These are phyloP conservation scores for Geotrupes spiniger DNA, from an alignment of 2,888 invertebrate species.

Conservation along the genomic window DNA sequence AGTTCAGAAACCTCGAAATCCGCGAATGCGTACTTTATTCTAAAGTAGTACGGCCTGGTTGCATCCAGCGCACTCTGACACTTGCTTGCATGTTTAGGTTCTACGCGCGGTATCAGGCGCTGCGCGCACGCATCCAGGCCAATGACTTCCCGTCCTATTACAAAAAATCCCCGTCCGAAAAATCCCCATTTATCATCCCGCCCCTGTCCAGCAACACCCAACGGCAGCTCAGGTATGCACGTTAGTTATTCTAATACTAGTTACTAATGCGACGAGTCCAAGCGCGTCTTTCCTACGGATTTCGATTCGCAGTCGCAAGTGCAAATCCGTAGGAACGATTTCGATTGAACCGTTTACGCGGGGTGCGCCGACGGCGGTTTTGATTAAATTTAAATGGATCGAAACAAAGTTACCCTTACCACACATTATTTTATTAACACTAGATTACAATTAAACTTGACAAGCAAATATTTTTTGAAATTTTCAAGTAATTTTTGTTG, in stretches of 20 bases:
- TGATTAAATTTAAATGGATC: too few relatives aligned
- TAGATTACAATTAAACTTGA: too few relatives aligned
- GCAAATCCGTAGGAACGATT: too few relatives aligned
- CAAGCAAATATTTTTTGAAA: too few relatives aligned
- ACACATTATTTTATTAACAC: too few relatives aligned
- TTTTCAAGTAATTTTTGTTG: too few relatives aligned
- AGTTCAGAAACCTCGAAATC: constrained; percentile 1
- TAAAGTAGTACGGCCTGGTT: constrained; percentile 39
- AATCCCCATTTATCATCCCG: constrained; percentile 42
- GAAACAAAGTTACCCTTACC: too few relatives aligned
- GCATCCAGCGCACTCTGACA: constrained; percentile 39
- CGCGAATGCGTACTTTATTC: constrained; percentile 19
- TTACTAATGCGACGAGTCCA: constrained; percentile 9
- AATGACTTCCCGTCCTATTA: constrained; percentile 67
- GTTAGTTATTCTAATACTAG: constrained; percentile 28
- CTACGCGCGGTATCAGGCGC: constrained; percentile 84
- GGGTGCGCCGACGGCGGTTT: too few relatives aligned
- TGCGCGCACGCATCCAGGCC: constrained; percentile 86
- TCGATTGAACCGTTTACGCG: too few relatives aligned
- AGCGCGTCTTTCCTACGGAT: constrained; percentile 3
- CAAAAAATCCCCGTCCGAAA: constrained; percentile 25
- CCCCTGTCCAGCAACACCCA: constrained; percentile 34
- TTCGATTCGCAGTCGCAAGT: too few relatives aligned
- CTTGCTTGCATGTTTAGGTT: constrained; percentile 61
- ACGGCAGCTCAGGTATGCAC: constrained; percentile 47